Base-by-base conservation (phyloP, 2,888 invertebrate species). In the Anoplius nigerrimus region DNA sequence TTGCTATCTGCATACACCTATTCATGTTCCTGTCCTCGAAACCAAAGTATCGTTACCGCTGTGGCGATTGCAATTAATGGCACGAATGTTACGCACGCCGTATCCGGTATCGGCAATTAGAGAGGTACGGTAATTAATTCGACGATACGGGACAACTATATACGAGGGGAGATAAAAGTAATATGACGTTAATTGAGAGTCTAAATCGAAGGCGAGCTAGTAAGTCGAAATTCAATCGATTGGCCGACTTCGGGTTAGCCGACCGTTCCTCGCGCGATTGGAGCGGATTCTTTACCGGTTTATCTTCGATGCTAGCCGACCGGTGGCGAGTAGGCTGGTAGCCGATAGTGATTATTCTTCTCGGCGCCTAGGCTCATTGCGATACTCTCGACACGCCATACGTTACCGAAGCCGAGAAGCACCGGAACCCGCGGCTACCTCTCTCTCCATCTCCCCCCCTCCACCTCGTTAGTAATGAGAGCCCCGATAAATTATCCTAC, bases 291-390 rank as follows among this genome's bases (percentile, higher is more conserved):
- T 62, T 66, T 57, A 68, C 70, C 66, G 65, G 70, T 74, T 76
- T 76, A 66, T 76, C 74, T 59, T 53, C 66, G 42, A n/a, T 27
- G 57, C 22, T 46, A 64, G n/a, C 34, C 34, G 2, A 24, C 24
- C 24, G 53, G 46, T 52, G 56, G 68, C 48, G 21, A 24, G 53
- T 21, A 42, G 15, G n/a, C 48, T 62, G 45, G 61, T 63, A 51
- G 68, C 51, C 62, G 71, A 72, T 64, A 34, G 66, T 62, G 73
- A 79, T 79, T 79, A 78, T 63, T 77, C 71, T 72, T 63, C 59
- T 60, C 51, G 69, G 63, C 68, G 63, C 69, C 74, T 80, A 74
- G 70, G 56, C 45, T 53, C 67, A 55, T 61, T 48, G 68, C 71
- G 63, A 74, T 78, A 72, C 68, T 27, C 55, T n/a, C 66, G 71